Base-by-base conservation (phyloP, 2,797 vertebrate genomes). In the Mionectes olivaceus region DNA sequence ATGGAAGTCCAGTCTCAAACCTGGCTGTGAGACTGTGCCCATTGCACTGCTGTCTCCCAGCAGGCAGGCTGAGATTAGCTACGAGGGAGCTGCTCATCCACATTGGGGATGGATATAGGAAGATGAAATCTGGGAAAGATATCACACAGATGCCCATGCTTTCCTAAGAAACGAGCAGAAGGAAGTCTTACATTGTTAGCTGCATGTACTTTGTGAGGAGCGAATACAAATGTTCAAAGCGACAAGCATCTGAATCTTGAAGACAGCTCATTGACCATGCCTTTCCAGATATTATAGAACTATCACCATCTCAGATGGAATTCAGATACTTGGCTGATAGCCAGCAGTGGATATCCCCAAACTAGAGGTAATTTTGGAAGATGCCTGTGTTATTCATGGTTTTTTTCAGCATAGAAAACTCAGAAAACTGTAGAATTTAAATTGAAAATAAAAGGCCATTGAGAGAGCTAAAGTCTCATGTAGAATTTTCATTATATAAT, bases 381-480 rank as follows among this genome's bases (percentile, higher is more conserved):
- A 55, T 13, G 3, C 1, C 3, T 1, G 4, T 41, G 63, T n/a
- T 61, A 69, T 65, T 70, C 5, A 2, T 46, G 0, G 0, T 22
- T 46, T 37, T 49, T 59, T 90, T 83, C 10, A 6, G 7, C 28
- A 44, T 7, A 33, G n/a, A 71, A 85, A 49, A 41, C 4, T 52
- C 9, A 41, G 46, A 83, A 84, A 79, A 52, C 10, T 33, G 6
- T 19, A 46, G 2, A n/a, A 44, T 33, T 57, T 13, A 83, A 85
- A 41, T 21, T 71, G 8, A 18, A 57, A 61, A 32, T 37, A 44
- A 68, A 81, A 74, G 57, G 10, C 0, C 11, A 57, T 27, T 11
- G 8, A 49, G 18, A 73, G 6, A 68, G 2, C 2, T 44, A 24
- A 89, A 64, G 27, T 52, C 39, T 55, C 2, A 1, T 15, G 4